Conservation (phyloP, 37 sponge, comb jelly and placozoan genomes). For the Axinella damicornis region DNA sequence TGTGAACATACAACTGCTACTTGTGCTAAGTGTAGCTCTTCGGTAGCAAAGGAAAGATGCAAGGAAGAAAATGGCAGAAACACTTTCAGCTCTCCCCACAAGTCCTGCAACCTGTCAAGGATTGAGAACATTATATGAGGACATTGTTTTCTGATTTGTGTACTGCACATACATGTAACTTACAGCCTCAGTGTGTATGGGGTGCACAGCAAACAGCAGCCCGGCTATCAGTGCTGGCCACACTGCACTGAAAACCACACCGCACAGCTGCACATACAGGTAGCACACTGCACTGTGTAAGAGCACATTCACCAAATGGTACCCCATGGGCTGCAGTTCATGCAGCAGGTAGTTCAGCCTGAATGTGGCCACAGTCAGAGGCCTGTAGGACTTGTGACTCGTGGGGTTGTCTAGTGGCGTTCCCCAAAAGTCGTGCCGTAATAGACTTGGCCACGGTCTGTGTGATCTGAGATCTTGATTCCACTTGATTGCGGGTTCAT, state of each 20-base stretch:
- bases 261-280: no score
- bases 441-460: constrained; percentile 62
- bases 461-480: constrained; percentile 77
- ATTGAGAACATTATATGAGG: neutral
- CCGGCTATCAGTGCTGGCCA: no score
- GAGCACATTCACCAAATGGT: no score
- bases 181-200: neutral
- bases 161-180: no score
- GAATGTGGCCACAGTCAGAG: no score
- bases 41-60: constrained; percentile 57
- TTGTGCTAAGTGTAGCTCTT: constrained; percentile 12
- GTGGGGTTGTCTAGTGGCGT: constrained; percentile 55
- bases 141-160: no score
- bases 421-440: constrained; percentile 90
- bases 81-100: constrained; percentile 92
- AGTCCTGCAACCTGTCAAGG: constrained; percentile 84
- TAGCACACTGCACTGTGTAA: no score
- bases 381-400: no score
- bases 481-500: constrained; percentile 65
- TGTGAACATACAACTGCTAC: no score
- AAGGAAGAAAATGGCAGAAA: constrained; percentile 86
- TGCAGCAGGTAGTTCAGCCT: no score
- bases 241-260: no score
- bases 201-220: neutral
- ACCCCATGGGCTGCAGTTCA: no score